These are phyloP conservation scores for Smittia aterrima DNA, from an alignment of 2,888 invertebrate species.

Conservation along the genomic window DNA sequence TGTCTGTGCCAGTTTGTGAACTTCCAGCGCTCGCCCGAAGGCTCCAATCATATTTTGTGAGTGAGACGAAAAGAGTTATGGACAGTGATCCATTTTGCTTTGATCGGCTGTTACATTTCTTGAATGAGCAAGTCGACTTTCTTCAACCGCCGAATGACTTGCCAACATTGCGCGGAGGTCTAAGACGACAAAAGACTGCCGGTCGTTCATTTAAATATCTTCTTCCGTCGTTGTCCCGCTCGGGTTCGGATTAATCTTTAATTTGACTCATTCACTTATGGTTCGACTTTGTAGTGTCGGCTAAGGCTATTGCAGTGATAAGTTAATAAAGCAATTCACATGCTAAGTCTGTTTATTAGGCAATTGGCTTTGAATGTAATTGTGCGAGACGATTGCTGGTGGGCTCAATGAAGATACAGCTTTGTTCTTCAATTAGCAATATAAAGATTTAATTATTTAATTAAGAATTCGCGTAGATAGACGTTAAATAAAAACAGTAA, in stretches of 20 bases:
- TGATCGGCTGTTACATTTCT: not conserved
- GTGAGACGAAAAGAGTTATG: not conserved
- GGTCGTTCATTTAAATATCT: not conserved
- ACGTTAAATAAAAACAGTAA: not conserved
- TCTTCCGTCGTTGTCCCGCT: not conserved
- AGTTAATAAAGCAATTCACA: not conserved
- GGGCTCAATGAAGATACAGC: not conserved
- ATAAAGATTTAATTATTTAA: slow-evolving; percentile 16
- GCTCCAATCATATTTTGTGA: slow-evolving; percentile 17
- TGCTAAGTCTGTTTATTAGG: not conserved
- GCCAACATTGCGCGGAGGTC: not conserved
- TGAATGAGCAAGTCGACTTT: not conserved
- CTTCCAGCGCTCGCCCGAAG: not conserved
- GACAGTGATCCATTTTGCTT: slow-evolving; percentile 13
- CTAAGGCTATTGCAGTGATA: no score
- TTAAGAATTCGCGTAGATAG: slow-evolving; percentile 4
- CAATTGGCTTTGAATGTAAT: not conserved
- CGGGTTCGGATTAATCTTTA: not conserved
- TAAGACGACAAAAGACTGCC: not conserved
- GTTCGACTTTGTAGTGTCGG: no score
- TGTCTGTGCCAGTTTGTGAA: not conserved
- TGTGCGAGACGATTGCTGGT: not conserved
- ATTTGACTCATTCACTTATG: no score
- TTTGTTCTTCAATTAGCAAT: not conserved
- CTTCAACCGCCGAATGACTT: not conserved